phyloP scores from a whole-genome alignment of 2,113 vertebrate genomes.

The Ceyx cyanopectus region DNA sequence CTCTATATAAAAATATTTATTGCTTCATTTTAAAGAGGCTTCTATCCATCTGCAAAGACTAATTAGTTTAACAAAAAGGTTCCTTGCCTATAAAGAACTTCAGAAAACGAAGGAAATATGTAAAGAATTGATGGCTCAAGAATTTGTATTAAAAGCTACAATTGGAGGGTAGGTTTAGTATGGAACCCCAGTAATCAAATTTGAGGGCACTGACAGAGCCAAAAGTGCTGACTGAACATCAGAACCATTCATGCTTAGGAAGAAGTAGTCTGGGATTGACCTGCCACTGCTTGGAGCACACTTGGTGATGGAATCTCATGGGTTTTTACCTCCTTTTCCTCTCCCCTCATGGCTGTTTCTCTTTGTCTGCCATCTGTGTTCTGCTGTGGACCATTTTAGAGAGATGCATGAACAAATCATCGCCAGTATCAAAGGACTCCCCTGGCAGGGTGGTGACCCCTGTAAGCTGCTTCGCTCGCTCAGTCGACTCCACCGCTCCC shows the following conservation, averaged over 20 bases:
- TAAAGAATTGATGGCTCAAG: background rate
- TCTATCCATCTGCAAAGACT: background rate
- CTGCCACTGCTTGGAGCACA: background rate
- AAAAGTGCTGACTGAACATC: background rate
- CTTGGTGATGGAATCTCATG: conserved; percentile 27
- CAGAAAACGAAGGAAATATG: too few relatives aligned
- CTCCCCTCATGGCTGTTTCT: background rate
- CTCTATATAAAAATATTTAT: background rate
- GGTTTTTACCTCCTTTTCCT: conserved; percentile 40
- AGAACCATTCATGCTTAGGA: background rate
- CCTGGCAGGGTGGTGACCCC: conserved; percentile 93
- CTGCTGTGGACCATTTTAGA: conserved; percentile 77
- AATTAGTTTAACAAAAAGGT: background rate
- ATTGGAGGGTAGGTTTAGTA: background rate
- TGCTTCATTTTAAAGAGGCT: background rate
- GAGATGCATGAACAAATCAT: conserved; percentile 97
- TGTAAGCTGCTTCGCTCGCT: conserved; percentile 92
- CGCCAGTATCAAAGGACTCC: conserved; percentile 95
- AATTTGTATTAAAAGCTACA: background rate
- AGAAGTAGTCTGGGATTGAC: conserved; percentile 52
- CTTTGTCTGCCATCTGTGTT: conserved; percentile 25
- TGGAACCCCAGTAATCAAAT: background rate
- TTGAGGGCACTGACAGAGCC: background rate
- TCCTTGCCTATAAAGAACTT: background rate
- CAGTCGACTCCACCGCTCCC: conserved; percentile 86